phyloP scores from a whole-genome alignment of 2,113 vertebrate species.

The Prietella phreatophila region DNA sequence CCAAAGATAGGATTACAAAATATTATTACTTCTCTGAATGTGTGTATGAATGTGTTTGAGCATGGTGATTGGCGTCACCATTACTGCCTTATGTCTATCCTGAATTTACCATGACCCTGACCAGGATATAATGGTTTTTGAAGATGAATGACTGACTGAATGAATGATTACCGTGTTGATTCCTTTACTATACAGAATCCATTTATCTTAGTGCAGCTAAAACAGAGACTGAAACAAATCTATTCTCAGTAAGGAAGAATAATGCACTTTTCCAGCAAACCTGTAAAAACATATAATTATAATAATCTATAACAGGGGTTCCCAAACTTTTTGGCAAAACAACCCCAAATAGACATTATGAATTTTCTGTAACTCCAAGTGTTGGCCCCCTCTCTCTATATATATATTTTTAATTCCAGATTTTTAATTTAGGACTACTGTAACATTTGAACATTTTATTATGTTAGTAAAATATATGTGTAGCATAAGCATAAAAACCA shows the following conservation, averaged over 20 bases:
- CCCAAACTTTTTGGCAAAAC: not conserved
- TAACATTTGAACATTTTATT: not conserved
- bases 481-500: not conserved
- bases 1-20: conserved; percentile 8
- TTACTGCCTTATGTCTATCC: not conserved
- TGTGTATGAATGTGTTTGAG: not conserved
- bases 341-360: not conserved
- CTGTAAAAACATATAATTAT: not conserved
- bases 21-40: not conserved
- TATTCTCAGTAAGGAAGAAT: not conserved
- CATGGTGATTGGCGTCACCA: not conserved
- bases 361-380: not conserved
- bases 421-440: not conserved
- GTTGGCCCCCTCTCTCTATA: too few relatives aligned
- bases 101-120: not conserved
- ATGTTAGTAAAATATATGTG: not conserved
- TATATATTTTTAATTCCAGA: not conserved
- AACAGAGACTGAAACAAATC: not conserved
- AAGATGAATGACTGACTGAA: not conserved
- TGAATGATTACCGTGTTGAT: not conserved
- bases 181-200: not conserved
- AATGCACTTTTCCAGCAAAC: not conserved
- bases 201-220: not conserved
- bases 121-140: not conserved
- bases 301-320: not conserved